Evolutionary conservation across 2,113 vertebrate species (phyloP).

Genomic region (Caranx ignobilis): DNA sequence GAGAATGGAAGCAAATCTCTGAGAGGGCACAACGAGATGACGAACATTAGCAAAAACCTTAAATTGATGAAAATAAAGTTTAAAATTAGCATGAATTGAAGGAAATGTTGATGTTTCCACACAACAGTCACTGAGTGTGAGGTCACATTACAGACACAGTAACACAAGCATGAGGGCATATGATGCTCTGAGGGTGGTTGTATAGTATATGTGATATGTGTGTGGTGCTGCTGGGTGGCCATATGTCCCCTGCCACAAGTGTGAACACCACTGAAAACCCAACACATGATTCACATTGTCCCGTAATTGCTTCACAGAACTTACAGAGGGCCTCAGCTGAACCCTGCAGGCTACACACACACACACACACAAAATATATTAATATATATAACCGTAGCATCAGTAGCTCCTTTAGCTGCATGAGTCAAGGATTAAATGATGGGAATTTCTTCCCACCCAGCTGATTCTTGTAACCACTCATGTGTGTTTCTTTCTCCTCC

Average conservation of each 20-base stretch:
- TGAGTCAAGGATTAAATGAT: slow-evolving; percentile 48
- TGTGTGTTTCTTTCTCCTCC: slow-evolving; percentile 10
- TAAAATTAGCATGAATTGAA: no score
- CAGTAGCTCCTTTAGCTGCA: slow-evolving; percentile 25
- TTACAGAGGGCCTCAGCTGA: slow-evolving; percentile 33
- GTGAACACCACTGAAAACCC: slow-evolving; percentile 1
- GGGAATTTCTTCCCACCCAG: slow-evolving; percentile 40
- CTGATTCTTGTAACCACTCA: slow-evolving; percentile 22
- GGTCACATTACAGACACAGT: not conserved
- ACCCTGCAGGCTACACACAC: slow-evolving; percentile 12
- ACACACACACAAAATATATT: not conserved
- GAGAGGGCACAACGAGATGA: no score
- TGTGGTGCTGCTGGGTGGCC: slow-evolving; percentile 19
- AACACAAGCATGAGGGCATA: not conserved
- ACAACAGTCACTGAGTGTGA: no score
- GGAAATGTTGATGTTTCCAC: no score
- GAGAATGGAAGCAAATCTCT: not conserved
- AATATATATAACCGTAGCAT: not conserved
- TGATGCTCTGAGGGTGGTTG: not conserved
- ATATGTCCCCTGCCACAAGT: slow-evolving; percentile 49
- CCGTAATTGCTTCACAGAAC: slow-evolving; percentile 24
- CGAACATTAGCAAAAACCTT: no score
- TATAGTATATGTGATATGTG: not conserved
- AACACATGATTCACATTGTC: not conserved
- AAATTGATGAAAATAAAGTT: no score